Evolutionary conservation across 2,797 vertebrate genomes (phyloP).

Genomic region (Pteropus rufus): DNA sequence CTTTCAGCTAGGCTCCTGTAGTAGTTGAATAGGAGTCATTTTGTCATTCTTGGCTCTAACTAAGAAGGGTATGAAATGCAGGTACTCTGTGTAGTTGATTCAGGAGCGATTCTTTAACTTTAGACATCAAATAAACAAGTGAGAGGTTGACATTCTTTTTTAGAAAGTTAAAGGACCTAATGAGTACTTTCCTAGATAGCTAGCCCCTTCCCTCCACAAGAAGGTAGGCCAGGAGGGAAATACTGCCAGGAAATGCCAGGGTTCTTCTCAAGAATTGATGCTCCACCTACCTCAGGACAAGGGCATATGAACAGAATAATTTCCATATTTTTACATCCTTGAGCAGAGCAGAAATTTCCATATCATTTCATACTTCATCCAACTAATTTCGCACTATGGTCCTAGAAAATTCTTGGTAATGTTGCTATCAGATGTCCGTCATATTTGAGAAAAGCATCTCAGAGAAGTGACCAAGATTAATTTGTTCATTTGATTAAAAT

Average conservation of each 20-base stretch:
- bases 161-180: not conserved
- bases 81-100: not conserved
- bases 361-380: not conserved
- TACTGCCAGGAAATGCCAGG: not conserved
- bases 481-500: not conserved
- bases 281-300: not conserved
- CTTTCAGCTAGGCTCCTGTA: not conserved
- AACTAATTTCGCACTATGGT: not conserved
- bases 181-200: not conserved
- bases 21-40: not conserved
- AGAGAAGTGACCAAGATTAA: not conserved
- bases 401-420: not conserved
- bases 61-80: not conserved
- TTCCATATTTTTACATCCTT: not conserved
- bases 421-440: not conserved
- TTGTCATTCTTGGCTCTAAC: not conserved
- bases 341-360: not conserved
- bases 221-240: not conserved
- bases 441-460: conserved; percentile 22
- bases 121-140: not conserved
- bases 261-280: not conserved
- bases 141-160: not conserved
- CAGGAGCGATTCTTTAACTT: not conserved
- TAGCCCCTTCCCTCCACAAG: not conserved
- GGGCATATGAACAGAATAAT: not conserved